Percentiles rank a stretch among this genome's conserved stretches.
Conservation (phyloP, 35 echinoderm and acorn worm species). For the Chiridota heheva region DNA sequence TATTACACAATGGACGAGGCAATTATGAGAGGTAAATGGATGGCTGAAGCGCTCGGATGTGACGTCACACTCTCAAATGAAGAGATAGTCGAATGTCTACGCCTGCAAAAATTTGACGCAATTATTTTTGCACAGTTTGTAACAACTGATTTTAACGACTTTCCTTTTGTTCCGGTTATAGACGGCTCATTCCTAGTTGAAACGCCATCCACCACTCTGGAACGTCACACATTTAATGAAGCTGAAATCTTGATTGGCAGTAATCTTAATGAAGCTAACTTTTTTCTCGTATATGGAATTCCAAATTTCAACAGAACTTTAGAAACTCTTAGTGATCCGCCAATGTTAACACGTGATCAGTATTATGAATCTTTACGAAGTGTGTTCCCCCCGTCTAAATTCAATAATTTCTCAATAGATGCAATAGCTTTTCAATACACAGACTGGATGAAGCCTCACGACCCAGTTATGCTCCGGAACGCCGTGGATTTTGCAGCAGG, state of each 20-base stretch:
- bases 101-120: conserved; percentile 14
- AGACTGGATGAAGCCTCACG: conserved; percentile 77
- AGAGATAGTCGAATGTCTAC: conserved; percentile 71
- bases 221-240: conserved; percentile 49
- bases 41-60: conserved; percentile 56
- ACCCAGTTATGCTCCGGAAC: conserved; percentile 60
- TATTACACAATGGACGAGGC: conserved; percentile 67
- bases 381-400: background rate
- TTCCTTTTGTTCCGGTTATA: conserved; percentile 83
- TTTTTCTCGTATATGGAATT: conserved; percentile 77
- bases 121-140: conserved; percentile 42
- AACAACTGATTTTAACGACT: conserved; percentile 38
- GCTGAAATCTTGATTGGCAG: conserved; percentile 75
- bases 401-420: conserved; percentile 65
- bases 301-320: conserved; percentile 10
- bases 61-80: conserved; percentile 16
- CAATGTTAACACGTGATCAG: conserved; percentile 23
- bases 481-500: conserved; percentile 36
- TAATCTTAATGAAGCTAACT: conserved; percentile 86
- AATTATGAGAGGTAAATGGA: conserved; percentile 25
- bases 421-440: conserved; percentile 92
- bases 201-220: conserved; percentile 39
- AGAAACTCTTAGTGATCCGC: background rate
- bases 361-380: conserved; percentile 18
- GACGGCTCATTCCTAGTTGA: conserved; percentile 75